Base-by-base conservation (phyloP, 2,797 vertebrate species). In the Numenius phaeopus region DNA sequence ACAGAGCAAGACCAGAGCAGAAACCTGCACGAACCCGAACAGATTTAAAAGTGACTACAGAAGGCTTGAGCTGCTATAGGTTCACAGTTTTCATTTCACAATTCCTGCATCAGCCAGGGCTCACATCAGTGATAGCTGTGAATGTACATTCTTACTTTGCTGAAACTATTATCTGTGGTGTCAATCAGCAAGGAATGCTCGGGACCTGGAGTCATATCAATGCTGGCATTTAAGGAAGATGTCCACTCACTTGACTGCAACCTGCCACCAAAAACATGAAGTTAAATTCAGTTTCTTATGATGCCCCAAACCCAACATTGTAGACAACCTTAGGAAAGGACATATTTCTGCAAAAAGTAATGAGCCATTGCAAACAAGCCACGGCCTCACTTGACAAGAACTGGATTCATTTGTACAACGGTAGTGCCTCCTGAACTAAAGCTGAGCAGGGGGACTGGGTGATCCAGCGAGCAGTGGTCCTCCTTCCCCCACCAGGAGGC, bases 151-250 rank as follows among this genome's bases (percentile, higher is more conserved):
- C 98, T 98, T 98, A 99, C 99, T 94, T 98, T 98, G 81, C 97
- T 98, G 94, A 98, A 98, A 37, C 95, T 96, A 72, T 96, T 98
- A 73, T 99, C 98, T 18, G 95, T 78, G 61, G 99, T 97, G 72
- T 99, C 99, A 24, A 99, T 98, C 49, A 99, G 97, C 65, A 99
- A 94, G 1, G 99, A 90, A 0, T 98, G 99, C 83, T 99, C 99
- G 0, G 99, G 98, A 55, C 91, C 87, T 61, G 98, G 97, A 42
- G 95, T 80, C 75, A 95, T 78, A n/a, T 97, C 97, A 42, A 98
- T 76, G 95, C 95, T 90, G 42, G 97, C 97, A 16, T 98, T 98
- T 17, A 96, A 91, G 24, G 97, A 90, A 9, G 98, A 96, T 1
- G 96, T 94, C 99, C 99, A 98, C 30, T 99, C 97, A 9, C 97